Conservation (phyloP, 2,113 vertebrate species). For the Sphaerodactylus townsendi region DNA sequence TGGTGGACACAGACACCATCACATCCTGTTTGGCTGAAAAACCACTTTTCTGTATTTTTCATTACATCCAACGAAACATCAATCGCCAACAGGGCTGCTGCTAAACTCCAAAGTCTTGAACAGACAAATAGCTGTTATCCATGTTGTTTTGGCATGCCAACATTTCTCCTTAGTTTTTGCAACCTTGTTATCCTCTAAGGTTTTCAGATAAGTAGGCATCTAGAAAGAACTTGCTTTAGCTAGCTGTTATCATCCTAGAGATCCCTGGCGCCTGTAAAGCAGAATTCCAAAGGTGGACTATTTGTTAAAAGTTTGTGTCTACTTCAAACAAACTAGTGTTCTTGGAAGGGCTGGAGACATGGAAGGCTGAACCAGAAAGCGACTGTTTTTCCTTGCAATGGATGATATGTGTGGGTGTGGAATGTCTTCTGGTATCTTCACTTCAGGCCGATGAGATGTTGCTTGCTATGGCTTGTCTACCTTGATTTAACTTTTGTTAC, state of each 20-base stretch:
- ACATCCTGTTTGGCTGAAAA: background rate
- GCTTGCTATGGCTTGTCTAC: background rate
- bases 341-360: background rate
- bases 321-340: background rate
- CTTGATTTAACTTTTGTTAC: background rate
- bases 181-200: no score
- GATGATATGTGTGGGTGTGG: background rate
- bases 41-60: background rate
- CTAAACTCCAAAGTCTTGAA: background rate
- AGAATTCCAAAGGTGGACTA: background rate
- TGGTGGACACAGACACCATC: no score
- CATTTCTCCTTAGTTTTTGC: no score
- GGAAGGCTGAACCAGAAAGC: background rate
- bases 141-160: no score
- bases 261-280: background rate
- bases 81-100: background rate
- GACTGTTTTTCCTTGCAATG: background rate
- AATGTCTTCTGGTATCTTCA: background rate
- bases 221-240: no score
- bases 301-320: background rate
- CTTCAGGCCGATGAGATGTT: background rate
- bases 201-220: no score
- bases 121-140: no score
- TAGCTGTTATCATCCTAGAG: background rate
- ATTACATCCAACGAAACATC: background rate